Percentiles rank a stretch among this genome's conserved stretches.
These are phyloP conservation scores for Gryllus bimaculatus DNA, from an alignment of 1,140 invertebrate genomes.

Conservation along the genomic window DNA sequence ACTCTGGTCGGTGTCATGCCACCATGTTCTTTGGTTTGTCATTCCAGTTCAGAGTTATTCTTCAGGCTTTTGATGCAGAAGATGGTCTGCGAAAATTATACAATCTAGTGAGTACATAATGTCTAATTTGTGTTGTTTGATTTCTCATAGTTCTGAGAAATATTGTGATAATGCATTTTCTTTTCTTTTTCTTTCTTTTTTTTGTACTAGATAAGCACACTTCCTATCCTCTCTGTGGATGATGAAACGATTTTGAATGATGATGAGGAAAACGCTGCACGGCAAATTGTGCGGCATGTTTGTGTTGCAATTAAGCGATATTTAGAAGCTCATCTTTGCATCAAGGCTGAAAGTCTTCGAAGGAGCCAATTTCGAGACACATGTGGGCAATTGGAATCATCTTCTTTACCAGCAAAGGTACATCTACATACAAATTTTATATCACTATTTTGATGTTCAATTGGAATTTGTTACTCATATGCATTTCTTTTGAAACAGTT, in stretches of 20 bases:
- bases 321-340: slow-evolving; percentile 80
- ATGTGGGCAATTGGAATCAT: slow-evolving; percentile 30
- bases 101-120: slow-evolving; percentile 64
- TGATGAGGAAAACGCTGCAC: slow-evolving; percentile 82
- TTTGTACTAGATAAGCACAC: slow-evolving; percentile 61
- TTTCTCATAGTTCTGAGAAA: background rate
- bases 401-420: slow-evolving; percentile 54
- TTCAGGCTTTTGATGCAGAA: slow-evolving; percentile 84
- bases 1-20: slow-evolving; percentile 89
- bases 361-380: slow-evolving; percentile 43
- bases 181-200: background rate
- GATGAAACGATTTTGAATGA: slow-evolving; percentile 65
- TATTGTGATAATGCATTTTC: background rate
- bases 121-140: background rate
- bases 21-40: slow-evolving; percentile 95
- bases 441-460: background rate
- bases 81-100: slow-evolving; percentile 87
- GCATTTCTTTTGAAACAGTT: slow-evolving; percentile 6
- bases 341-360: slow-evolving; percentile 72
- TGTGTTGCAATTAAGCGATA: slow-evolving; percentile 84
- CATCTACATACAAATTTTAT: slow-evolving; percentile 2
- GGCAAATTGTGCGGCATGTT: slow-evolving; percentile 90
- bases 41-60: slow-evolving; percentile 82
- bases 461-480: background rate
- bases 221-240: slow-evolving; percentile 61